Evolutionary conservation across 2,888 invertebrate species (phyloP), one percentile per base, ranked within the genome.

Genomic region (Drosophila silvestris): DNA sequence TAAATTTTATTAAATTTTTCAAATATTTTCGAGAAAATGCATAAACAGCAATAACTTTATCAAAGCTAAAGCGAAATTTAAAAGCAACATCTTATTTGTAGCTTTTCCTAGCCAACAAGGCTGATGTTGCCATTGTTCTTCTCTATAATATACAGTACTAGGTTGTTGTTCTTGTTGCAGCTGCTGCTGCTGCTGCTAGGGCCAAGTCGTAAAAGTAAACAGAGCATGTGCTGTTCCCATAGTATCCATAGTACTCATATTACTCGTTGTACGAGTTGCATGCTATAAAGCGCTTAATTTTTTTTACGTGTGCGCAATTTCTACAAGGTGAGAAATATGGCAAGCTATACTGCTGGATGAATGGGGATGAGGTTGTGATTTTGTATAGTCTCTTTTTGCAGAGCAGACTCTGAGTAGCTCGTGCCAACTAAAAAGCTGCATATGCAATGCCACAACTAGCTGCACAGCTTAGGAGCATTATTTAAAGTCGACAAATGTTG

Each of bases 251-350:
- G 72, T 71, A 52, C 51, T 71, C 72, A 41, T 69, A 71, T 69
- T 65, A 39, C 71, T 58, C 59, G 70, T 52, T 53, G 77, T 61
- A 65, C 67, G 60, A 69, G 80, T 70, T 73, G 77, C 70, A 72
- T 75, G 84, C 91, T 56, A 83, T 89, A 85, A 90, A 85, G 81
- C 89, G 91, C 91, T 86, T 86, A 90, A 86, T 85, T 86, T 86
- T 89, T 84, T 84, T 50, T 81, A 73, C 66, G 70, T 75, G 71
- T 68, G 72, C 61, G 69, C 74, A 75, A 70, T 69, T 71, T 64
- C 66, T 67, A 62, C 70, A 78, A 86, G 85, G 91, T 90, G 85
- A 74, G 84, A 89, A 89, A 89, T 90, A 86, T 89, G 69, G 72
- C 68, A 26, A 56, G 47, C 44, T 28, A 28, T 47, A 51, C 54